Base-by-base conservation (phyloP, 2,113 vertebrate genomes). In the Indicator maculatus region DNA sequence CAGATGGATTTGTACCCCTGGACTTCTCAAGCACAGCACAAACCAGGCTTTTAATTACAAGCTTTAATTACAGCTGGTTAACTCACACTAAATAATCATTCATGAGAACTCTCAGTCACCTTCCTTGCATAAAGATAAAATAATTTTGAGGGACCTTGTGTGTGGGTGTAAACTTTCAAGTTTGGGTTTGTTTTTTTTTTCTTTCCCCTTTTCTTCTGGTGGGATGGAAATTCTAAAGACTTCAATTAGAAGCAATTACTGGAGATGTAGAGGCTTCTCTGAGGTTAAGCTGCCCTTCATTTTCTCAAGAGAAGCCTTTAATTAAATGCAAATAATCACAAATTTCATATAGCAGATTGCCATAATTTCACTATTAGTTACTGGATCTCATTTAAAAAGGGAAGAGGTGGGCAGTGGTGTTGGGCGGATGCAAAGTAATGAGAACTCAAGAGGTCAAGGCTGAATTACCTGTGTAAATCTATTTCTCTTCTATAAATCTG, bases 291-390 rank as follows among this genome's bases (percentile, higher is more conserved):
- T n/a, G 71, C 87, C 91, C 93, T 95, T 97, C 95, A 88, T 97
- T 97, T 97, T 96, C 96, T 96, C 95, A 94, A 69, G 66, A 95
- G 93, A 89, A 96, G 59, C 71, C 95, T 89, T 96, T 97, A 97
- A 97, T 97, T 98, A 97, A 97, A 97, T 95, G 92, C 92, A 97
- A 97, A 97, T 97, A 97, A 97, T 97, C 92, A 96, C 70, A 97
- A 97, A 96, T 91, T 88, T 92, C 86, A 97, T 96, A 96, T 71
- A 96, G 96, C 89, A 95, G 85, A 95, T 92, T 86, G 89, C 78
- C 89, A 16, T 78, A 95, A 95, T 94, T 96, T 94, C 79, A 85
- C 88, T 78, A 89, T 93, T 97, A 95, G 91, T 66, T 71, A 77
- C 50, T 75, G 28, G 83, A 86, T 89, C 67, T 94, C 84, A 96